Evolutionary conservation across 2,888 invertebrate species (phyloP), one percentile per base, ranked within the genome.

Genomic region (Eugnorisma glareosa): DNA sequence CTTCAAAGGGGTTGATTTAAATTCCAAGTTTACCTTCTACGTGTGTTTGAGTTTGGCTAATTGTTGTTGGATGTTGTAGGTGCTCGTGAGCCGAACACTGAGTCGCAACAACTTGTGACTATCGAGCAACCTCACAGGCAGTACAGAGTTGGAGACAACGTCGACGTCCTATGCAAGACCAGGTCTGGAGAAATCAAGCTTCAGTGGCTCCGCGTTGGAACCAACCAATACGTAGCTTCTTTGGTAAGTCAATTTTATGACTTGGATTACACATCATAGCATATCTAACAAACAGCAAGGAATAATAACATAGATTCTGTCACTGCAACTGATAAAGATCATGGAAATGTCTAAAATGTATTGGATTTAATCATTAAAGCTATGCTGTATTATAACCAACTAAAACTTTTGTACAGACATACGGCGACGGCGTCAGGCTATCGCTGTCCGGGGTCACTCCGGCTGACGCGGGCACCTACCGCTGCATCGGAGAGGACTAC

Each of bases 391-490:
- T 59, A n/a, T n/a, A 64, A n/a, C n/a, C 18, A 64, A 40, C 24
- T 15, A 64, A 37, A 40, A 4, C 10, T 18, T n/a, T n/a, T 8
- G 10, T 70, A 0, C 82, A 96, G 96, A 88, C 88, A 0, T 95
- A 93, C 75, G 97, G 98, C 48, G 97, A 97, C 72, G 98, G 98
- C 11, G 97, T 97, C 1, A 93, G 97, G 68, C 93, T 98, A 18
- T 94, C 97, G 86, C 97, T 99, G 92, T 95, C 96, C 48, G 97
- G 97, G 31, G 98, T 98, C 37, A 97, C 97, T 5, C 97, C 97
- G 1, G 96, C 97, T 0, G 98, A 99, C 92, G 98, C 98, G 35
- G 99, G 98, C 7, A 97, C 97, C 66, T 99, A 99, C 92, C 91
- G 97, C 89, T 96, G 98, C 94, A 93, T 97, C 90, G 96, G 97